These are phyloP conservation scores for Crioceris asparagi DNA, from an alignment of 2,888 invertebrate species.

Conservation along the genomic window DNA sequence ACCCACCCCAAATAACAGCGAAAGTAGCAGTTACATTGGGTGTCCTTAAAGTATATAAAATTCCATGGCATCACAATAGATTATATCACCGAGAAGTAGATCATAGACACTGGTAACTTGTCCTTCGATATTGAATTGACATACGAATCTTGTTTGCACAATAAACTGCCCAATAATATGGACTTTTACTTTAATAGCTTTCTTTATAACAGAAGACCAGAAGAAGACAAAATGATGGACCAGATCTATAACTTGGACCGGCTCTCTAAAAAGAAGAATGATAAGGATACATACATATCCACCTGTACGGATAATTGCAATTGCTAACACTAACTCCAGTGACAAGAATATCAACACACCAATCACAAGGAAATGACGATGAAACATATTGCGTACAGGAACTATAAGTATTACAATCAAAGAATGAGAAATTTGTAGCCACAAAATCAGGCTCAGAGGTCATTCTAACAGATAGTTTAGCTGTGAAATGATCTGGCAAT, in stretches of 20 bases:
- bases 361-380: slow-evolving; percentile 94
- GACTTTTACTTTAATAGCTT: slow-evolving; percentile 84
- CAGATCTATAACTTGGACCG: slow-evolving; percentile 88
- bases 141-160: slow-evolving; percentile 86
- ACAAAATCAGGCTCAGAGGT: slow-evolving; percentile 89
- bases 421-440: slow-evolving; percentile 95
- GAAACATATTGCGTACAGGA: slow-evolving; percentile 95
- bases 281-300: background rate
- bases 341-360: slow-evolving; percentile 94
- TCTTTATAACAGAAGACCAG: slow-evolving; percentile 84
- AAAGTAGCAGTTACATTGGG: slow-evolving; percentile 90
- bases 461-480: slow-evolving; percentile 86
- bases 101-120: slow-evolving; percentile 86
- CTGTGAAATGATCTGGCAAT: slow-evolving; percentile 77
- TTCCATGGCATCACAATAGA: slow-evolving; percentile 88
- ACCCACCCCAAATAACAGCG: slow-evolving; percentile 92
- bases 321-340: slow-evolving; percentile 74
- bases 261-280: slow-evolving; percentile 48
- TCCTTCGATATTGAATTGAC: slow-evolving; percentile 93
- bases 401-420: slow-evolving; percentile 94
- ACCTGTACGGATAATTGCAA: background rate
- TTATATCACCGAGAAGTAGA: slow-evolving; percentile 81
- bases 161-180: slow-evolving; percentile 93
- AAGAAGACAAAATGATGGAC: slow-evolving; percentile 92
- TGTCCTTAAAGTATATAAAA: slow-evolving; percentile 80